Evolutionary conservation across 2,797 vertebrate species (phyloP).

Genomic region (Acanthurus lineatus): DNA sequence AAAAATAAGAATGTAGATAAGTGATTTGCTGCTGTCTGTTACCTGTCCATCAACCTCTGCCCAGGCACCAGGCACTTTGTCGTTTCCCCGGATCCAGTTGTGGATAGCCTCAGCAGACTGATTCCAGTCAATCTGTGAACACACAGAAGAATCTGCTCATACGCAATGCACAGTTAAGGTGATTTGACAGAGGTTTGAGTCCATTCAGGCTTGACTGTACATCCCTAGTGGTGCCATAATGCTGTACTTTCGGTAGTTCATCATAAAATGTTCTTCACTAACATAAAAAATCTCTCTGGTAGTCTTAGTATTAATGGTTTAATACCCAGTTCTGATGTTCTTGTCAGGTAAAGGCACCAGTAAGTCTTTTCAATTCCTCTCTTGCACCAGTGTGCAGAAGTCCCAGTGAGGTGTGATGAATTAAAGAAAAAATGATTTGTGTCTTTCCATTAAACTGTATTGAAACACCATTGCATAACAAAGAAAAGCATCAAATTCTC

Average conservation of each 20-base stretch:
- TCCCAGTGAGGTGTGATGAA: background rate
- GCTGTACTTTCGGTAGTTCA: too few relatives aligned
- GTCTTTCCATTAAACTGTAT: background rate
- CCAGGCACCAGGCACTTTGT: slow-evolving; percentile 93
- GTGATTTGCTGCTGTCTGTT: background rate
- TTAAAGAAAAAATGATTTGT: background rate
- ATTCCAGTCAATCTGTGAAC: slow-evolving; percentile 90
- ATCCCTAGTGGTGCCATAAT: too few relatives aligned
- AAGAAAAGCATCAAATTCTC: too few relatives aligned
- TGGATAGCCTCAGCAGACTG: slow-evolving; percentile 89
- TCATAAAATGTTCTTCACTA: too few relatives aligned
- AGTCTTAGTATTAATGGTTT: too few relatives aligned
- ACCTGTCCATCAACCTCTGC: slow-evolving; percentile 90
- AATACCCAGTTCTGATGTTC: background rate
- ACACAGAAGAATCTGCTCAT: background rate
- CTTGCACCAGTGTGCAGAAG: background rate
- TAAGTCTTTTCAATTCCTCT: background rate
- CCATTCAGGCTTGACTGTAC: background rate
- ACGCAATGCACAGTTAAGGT: background rate
- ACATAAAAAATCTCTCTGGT: too few relatives aligned
- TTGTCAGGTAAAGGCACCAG: background rate
- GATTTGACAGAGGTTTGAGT: background rate
- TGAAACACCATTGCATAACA: background rate
- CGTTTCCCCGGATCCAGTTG: slow-evolving; percentile 94
- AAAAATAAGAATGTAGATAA: background rate